Conservation (phyloP, 2,888 invertebrate species). For the Leptopilina syphax region DNA sequence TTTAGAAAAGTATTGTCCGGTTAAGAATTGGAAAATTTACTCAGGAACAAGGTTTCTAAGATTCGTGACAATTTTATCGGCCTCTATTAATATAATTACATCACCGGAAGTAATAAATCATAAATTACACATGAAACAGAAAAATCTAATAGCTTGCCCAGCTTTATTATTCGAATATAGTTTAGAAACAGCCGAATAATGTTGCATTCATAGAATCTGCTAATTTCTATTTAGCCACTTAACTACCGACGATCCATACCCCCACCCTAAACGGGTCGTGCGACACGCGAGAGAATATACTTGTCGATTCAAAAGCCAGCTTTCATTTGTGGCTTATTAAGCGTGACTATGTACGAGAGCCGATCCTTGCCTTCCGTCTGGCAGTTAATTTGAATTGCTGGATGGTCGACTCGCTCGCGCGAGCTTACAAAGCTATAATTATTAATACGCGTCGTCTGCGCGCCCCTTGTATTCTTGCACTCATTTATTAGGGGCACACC, state of each 20-base stretch:
- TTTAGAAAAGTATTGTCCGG: too few species aligned
- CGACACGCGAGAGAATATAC: constrained; percentile 43
- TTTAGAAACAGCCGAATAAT: constrained; percentile 9
- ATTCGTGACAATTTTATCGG: too few species aligned
- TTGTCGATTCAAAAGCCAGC: constrained; percentile 52
- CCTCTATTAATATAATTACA: too few species aligned
- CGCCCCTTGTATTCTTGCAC: constrained; percentile 62
- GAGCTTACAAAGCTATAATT: constrained; percentile 73
- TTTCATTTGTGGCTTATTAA: constrained; percentile 58
- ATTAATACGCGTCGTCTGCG: constrained; percentile 75
- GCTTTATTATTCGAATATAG: not conserved
- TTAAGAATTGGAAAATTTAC: too few species aligned
- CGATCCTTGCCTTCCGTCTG: constrained; percentile 50
- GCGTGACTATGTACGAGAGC: constrained; percentile 49
- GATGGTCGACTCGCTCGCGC: constrained; percentile 42
- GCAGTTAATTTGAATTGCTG: constrained; percentile 55
- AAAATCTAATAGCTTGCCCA: too few species aligned
- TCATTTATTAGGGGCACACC: constrained; percentile 71
- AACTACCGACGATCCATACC: constrained; percentile 19
- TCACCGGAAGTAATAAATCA: too few species aligned
- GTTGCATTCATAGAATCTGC: constrained; percentile 38
- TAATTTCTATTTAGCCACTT: constrained; percentile 46
- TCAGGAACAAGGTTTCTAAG: too few species aligned
- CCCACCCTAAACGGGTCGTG: constrained; percentile 6
- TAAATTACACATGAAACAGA: too few species aligned